Base-by-base conservation (phyloP, 2,797 vertebrate genomes). In the Lophotriccus pileatus region DNA sequence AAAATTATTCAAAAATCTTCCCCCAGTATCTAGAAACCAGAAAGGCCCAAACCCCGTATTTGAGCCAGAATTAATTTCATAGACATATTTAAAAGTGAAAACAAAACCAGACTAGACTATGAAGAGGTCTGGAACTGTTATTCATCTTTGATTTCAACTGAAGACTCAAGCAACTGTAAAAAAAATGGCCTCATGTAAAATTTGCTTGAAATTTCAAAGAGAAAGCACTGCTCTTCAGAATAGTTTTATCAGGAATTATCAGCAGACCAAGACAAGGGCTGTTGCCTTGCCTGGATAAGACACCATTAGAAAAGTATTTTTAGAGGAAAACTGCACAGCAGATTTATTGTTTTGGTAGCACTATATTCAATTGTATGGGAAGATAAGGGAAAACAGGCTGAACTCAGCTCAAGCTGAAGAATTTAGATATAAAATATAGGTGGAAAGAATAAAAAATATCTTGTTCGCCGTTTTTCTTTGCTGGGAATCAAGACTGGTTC, bases 271-370 rank as follows among this genome's bases (percentile, higher is more conserved):
- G 72, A 63, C 16, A 79, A 77, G 16, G 22, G 4, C 14, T 85
- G 30, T 44, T 92, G 24, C 6, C 75, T 74, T 74, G 10, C 55
- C 60, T 74, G 52, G 19, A 21, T 67, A 68, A 88, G 37, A 82
- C 9, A 4, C 12, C 25, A 14, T 68, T 53, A 70, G 68, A 80
- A 75, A 83, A 88, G 49, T 74, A 3, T 90, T 89, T 95, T 96
- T 90, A 93, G 73, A 95, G 34, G 17, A 58, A 96, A 76, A 72
- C 73, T 89, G 81, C 17, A 39, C 10, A 62, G 70, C n/a, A 94
- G 83, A 64, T 90, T 93, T 95, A 78, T 80, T 96, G 66, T 94
- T 95, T 93, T 84, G 63, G 90, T 95, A 92, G 39, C 77, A 78
- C 84, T 95, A 20, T 68, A 90, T 93, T 95, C 84, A 92, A n/a